Percentiles rank a stretch among this genome's conserved stretches.
phyloP scores from a whole-genome alignment of 2,113 vertebrate species.

The Crotalus helleri region DNA sequence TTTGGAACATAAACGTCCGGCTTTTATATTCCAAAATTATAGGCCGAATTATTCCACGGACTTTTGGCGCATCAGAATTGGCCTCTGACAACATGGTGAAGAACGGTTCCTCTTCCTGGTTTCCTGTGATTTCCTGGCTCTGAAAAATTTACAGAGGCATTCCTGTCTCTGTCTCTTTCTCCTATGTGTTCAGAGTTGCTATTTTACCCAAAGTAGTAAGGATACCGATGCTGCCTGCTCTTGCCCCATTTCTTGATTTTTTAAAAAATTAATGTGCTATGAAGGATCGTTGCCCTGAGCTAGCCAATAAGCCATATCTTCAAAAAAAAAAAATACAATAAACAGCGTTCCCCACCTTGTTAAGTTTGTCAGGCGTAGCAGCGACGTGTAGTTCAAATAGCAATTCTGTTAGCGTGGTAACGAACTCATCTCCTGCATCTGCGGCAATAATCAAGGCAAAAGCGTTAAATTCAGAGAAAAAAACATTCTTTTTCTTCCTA shows the following conservation, averaged over 20 bases:
- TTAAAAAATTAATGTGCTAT: background rate
- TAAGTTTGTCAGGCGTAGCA: constrained; percentile 95
- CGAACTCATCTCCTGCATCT: constrained; percentile 85
- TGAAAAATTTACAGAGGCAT: too few relatives aligned
- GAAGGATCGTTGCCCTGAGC: background rate
- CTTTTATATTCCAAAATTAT: too few relatives aligned
- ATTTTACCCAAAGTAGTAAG: too few relatives aligned
- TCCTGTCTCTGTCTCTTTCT: too few relatives aligned
- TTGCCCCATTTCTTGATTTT: background rate
- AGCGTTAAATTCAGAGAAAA: background rate
- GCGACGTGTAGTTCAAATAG: constrained; percentile 96
- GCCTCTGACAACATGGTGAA: too few relatives aligned
- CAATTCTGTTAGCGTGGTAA: constrained; percentile 88
- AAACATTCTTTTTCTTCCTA: background rate
- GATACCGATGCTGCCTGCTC: background rate
- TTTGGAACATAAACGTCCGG: too few relatives aligned
- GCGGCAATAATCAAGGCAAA: constrained; percentile 57
- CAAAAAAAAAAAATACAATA: too few relatives aligned
- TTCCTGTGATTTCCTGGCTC: too few relatives aligned
- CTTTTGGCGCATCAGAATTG: too few relatives aligned
- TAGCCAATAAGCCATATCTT: background rate
- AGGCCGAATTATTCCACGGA: too few relatives aligned
- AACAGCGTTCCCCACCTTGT: constrained; percentile 78
- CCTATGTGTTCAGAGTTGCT: too few relatives aligned
- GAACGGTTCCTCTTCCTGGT: too few relatives aligned